Evolutionary conservation across 64 coral and sea anemone genomes (phyloP).

Genomic region (Astreopora myriophthalma): DNA sequence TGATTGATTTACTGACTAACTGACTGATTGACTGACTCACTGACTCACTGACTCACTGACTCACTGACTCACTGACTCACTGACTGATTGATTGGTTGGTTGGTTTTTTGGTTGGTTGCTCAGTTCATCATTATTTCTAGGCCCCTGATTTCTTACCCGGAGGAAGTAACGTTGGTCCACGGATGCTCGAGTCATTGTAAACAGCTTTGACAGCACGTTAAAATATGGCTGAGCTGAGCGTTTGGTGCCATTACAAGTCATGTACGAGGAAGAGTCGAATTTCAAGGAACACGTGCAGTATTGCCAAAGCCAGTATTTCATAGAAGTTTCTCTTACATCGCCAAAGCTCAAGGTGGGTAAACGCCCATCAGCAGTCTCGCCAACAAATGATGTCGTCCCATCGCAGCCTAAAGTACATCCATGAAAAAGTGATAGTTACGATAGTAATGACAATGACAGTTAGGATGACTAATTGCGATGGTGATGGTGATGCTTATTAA

Average conservation of each 20-base stretch:
- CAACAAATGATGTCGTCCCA: not conserved
- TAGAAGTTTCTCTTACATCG: not conserved
- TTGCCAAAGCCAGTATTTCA: not conserved
- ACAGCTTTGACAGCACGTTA: not conserved
- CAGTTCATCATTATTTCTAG: no score
- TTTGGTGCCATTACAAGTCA: not conserved
- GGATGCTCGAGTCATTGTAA: not conserved
- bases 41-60: no score
- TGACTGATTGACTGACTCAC: no score
- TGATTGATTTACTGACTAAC: no score
- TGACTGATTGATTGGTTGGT: no score
- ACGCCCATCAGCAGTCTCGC: not conserved
- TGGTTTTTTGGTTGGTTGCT: not conserved
- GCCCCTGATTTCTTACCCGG: not conserved
- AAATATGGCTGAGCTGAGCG: not conserved
- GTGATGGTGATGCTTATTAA: no score
- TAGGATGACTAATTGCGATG: not conserved
- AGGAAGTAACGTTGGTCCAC: not conserved
- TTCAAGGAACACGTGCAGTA: not conserved
- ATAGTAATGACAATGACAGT: not conserved
- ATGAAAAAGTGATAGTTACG: no score
- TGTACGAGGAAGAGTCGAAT: not conserved
- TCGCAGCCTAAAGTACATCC: not conserved
- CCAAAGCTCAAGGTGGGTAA: conserved; percentile 1
- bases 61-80: no score